Base-by-base conservation (phyloP, 2,888 invertebrate species). In the Erebia epiphron region DNA sequence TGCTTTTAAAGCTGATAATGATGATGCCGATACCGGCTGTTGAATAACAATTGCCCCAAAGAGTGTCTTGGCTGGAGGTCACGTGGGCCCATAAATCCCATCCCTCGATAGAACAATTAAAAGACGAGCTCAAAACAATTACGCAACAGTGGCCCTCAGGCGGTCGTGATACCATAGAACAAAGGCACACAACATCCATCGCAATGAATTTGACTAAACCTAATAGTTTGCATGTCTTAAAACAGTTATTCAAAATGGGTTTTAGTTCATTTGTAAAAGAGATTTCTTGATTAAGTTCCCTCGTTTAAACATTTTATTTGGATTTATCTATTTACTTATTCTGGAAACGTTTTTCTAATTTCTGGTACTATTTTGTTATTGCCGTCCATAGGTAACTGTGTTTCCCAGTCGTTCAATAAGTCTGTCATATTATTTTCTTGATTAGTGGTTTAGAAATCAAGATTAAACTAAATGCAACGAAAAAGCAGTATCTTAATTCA, bases 101-200 rank as follows among this genome's bases (percentile, higher is more conserved):
- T 79, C 85, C 89, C 89, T 82, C 90, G 92, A 92, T 92, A 91
- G 91, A 92, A 93, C 92, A 93, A 93, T 93, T 93, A 93, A 93
- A 93, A 92, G 91, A 88, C 88, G 90, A 90, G 89, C 87, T 91
- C 92, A 90, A 93, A 93, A 93, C 93, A 92, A 93, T 93, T 93
- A 93, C 91, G 90, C 90, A 90, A 87, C 83, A 79, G 86, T 86
- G 83, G 90, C 91, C 92, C 88, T 77, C 79, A 78, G 91, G 92
- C 87, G 78, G 79, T 90, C 90, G 90, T 89, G 91, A 89, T 83
- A 79, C 79, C 82, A 82, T 78, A 81, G 86, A 86, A 77, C 79
- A 75, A 62, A 35, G 14, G 49, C 65, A 67, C 18, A 67, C 64
- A 67, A 58, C 26, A 67, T 26, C 41, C 18, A 60, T 26, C 50